Base-by-base conservation (phyloP, 2,797 vertebrate genomes). In the Staurois parvus region DNA sequence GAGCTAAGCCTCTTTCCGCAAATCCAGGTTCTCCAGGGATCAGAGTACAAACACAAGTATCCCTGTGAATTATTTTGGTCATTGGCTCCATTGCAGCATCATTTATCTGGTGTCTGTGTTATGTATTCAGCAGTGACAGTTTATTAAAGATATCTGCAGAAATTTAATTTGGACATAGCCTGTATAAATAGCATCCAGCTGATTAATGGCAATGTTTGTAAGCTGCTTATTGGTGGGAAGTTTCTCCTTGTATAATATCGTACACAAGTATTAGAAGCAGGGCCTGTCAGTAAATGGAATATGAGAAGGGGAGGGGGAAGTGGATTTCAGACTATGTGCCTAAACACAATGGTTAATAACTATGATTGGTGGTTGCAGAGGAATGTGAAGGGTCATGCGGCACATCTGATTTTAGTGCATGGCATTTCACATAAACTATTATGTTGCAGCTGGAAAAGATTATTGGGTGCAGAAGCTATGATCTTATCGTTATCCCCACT, bases 1-100 rank as follows among this genome's bases (percentile, higher is more conserved):
- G 40, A 21, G 68, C 68, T 72, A 72, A 81, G 79, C 67, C 34
- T 42, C 69, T 82, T 82, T 82, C 70, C 34, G 9, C 30, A 81
- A 72, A 81, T 59, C 68, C 2, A 13, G 32, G 48, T 37, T 72
- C 64, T 66, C 64, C 12, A 10, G 64, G 64, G 64, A 66, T 66
- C 28, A 66, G 64, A 66, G 28, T 66, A 66, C 64, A 66, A 66
- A 66, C 62, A n/a, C 28, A 11, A 66, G 64, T 12, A 29, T 66
- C 64, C 64, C 64, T 29, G n/a, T 26, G 64, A 66, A 59, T 59
- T 66, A 66, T 26, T 66, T 26, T 29, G 28, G 64, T 15, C 64
- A 29, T 66, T 66, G 28, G 64, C 64, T 66, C 64, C 11, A 66
- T 66, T 66, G 64, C 28, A 66, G 64, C 28, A 5, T 66, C 64